Evolutionary conservation across 2,113 vertebrate species (phyloP), one percentile per base, ranked within the genome.

Genomic region (Spea multiplicata): DNA sequence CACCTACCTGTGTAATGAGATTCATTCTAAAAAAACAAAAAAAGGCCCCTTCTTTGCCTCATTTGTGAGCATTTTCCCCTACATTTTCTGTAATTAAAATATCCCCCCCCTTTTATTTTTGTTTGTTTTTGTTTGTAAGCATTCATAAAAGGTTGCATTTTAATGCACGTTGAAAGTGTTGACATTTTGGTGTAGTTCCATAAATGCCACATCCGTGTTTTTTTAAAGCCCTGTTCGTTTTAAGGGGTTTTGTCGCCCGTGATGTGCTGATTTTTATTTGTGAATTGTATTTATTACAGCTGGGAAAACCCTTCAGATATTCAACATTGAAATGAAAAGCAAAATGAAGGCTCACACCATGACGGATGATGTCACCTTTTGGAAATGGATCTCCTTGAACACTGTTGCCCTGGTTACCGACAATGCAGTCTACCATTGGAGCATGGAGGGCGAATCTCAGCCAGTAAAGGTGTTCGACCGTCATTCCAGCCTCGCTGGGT

Each of bases 321-420:
- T 99, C 87, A 99, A 99, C 89, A 99, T 99, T 78, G 97, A 99
- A 86, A 99, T 99, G 97, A 99, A 99, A 92, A 99, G 97, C 88
- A 99, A 99, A 90, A 99, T 99, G 97, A 99, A 99, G 88, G 97
- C 96, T 14, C 97, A 99, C 83, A 99, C 97, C 64, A 99, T 99
- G 97, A 98, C 96, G 0, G 97, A 99, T 59, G 97, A 99, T 66
- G 97, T 99, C 85, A 98, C 97, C 81, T 99, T 99, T 87, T 99
- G 97, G 97, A 99, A 99, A 87, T 99, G 97, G 97, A 98, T 99
- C 88, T 99, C 97, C 61, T 92, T 99, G 80, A 99, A 99, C 86
- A 99, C 97, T 0, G 96, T 99, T 44, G 97, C 97, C 50, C 95
- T 99, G 50, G 97, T 99, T 83, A 99, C 97, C 46, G 97, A 99